A percentile compares a stretch with the other conserved stretches of the same genome.
phyloP scores from a whole-genome alignment of 2,888 invertebrate species.

The Netelia melanura region DNA sequence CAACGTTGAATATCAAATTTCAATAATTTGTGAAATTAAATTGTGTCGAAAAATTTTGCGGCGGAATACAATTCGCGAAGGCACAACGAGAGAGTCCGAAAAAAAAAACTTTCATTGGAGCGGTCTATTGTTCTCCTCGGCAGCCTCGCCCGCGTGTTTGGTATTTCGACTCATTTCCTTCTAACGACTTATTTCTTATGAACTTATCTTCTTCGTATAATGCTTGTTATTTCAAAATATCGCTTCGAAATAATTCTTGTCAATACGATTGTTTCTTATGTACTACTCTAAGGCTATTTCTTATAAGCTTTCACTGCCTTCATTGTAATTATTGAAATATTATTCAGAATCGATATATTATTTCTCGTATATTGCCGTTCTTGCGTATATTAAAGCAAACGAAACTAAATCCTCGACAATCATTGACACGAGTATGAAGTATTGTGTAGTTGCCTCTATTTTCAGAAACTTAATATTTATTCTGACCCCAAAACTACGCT shows the following conservation, averaged over 20 bases:
- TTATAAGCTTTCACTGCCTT: too few species aligned
- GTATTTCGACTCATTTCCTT: not conserved
- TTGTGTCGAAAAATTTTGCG: not conserved
- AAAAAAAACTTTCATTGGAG: not conserved
- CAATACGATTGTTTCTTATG: too few species aligned
- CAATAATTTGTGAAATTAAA: not conserved
- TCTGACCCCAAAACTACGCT: not conserved
- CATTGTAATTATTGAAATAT: too few species aligned
- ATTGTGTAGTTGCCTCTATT: not conserved
- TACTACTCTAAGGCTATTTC: too few species aligned
- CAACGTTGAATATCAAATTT: not conserved
- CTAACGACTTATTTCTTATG: not conserved
- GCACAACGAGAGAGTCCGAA: not conserved
- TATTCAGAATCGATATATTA: too few species aligned
- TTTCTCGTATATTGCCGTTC: too few species aligned
- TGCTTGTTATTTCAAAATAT: too few species aligned
- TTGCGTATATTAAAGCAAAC: too few species aligned
- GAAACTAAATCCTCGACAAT: too few species aligned
- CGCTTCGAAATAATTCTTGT: too few species aligned
- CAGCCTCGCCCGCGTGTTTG: not conserved
- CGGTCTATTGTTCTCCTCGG: not conserved
- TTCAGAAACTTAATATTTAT: not conserved
- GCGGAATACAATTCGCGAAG: not conserved
- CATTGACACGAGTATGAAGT: too few species aligned
- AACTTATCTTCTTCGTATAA: not conserved